A percentile compares a stretch with the other conserved stretches of the same genome.
These are phyloP conservation scores for Pachymerium ferrugineum DNA, from an alignment of 2,888 invertebrate genomes.

Conservation along the genomic window DNA sequence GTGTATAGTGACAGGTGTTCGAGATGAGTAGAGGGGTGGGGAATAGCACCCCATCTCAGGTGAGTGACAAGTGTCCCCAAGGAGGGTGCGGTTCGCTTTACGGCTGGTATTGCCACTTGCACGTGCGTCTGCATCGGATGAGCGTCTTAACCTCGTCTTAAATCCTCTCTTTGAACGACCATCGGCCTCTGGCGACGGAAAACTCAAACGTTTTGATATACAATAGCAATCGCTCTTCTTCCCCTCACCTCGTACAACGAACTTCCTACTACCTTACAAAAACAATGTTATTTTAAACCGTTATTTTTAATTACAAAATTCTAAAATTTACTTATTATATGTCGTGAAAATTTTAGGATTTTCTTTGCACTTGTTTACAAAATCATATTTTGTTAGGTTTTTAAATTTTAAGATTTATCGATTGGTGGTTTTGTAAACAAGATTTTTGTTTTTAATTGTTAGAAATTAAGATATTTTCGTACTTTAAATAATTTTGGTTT, in stretches of 20 bases:
- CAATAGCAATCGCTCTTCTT: neutral
- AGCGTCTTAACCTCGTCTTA: slow-evolving; percentile 10
- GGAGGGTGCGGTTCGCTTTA: slow-evolving; percentile 17
- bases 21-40: slow-evolving; percentile 18
- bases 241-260: neutral
- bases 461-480: too few relatives aligned
- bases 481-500: neutral
- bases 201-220: slow-evolving; percentile 6
- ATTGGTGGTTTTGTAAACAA: too few relatives aligned
- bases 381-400: too few relatives aligned
- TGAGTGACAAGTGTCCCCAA: slow-evolving; percentile 18
- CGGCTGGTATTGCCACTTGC: neutral
- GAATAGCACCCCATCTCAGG: slow-evolving; percentile 1
- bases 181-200: slow-evolving; percentile 20
- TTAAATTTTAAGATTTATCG: too few relatives aligned
- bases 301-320: too few relatives aligned
- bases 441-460: too few relatives aligned
- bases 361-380: too few relatives aligned
- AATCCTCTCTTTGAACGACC: slow-evolving; percentile 11
- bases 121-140: slow-evolving; percentile 21
- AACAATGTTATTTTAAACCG: too few relatives aligned
- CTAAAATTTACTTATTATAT: too few relatives aligned
- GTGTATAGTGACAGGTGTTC: slow-evolving; percentile 1
- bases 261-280: neutral
- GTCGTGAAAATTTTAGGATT: too few relatives aligned